Percentiles rank a stretch among this genome's conserved stretches.
phyloP scores from a whole-genome alignment of 2,888 invertebrate genomes.

The Odontocolon sp. region DNA sequence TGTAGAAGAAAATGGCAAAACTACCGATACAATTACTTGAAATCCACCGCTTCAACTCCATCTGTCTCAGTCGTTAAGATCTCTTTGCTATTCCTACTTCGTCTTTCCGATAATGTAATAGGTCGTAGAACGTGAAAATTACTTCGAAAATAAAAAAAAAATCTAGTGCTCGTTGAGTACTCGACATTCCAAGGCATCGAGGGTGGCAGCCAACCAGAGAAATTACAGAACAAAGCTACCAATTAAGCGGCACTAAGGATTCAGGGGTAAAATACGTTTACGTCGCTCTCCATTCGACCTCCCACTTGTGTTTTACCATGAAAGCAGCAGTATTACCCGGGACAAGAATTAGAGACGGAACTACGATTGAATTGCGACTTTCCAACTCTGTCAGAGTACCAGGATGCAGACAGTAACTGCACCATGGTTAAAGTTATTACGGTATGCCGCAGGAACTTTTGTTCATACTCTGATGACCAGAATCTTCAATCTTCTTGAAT shows the following conservation, averaged over 20 bases:
- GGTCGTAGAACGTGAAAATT: conserved; percentile 10
- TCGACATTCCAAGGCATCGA: not conserved
- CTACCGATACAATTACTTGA: no score
- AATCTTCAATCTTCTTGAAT: no score
- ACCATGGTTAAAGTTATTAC: not conserved
- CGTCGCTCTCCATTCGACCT: not conserved
- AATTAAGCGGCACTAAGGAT: conserved; percentile 35
- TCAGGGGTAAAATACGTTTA: conserved; percentile 36
- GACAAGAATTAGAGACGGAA: conserved; percentile 14
- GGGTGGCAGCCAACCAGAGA: conserved; percentile 19
- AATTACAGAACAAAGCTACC: conserved; percentile 33
- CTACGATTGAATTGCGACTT: conserved; percentile 34
- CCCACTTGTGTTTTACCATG: not conserved
- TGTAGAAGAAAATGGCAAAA: no score
- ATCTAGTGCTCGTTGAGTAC: not conserved
- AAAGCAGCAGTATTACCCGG: not conserved
- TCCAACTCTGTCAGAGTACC: not conserved
- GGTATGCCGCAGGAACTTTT: not conserved
- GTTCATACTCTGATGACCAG: no score
- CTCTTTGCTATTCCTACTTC: not conserved
- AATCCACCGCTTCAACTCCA: not conserved
- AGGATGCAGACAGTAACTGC: not conserved
- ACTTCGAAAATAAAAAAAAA: conserved; percentile 27
- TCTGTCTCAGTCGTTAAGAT: not conserved
- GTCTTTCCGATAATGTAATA: not conserved